A percentile compares a stretch with the other conserved stretches of the same genome.
phyloP scores from a whole-genome alignment of 2,113 vertebrate genomes.

The Vireo altiloquus region DNA sequence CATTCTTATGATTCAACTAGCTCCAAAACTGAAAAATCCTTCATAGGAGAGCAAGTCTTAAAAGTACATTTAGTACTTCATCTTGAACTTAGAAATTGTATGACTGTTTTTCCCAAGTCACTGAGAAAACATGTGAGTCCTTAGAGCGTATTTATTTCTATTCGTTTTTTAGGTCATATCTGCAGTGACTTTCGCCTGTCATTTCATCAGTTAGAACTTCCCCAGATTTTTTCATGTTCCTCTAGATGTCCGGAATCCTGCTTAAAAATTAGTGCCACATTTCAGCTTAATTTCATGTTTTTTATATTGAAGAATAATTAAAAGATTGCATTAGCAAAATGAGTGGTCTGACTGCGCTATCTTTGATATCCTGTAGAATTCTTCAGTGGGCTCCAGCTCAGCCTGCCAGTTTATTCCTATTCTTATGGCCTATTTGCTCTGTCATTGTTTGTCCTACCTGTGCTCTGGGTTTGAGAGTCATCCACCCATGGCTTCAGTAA shows the following conservation, averaged over 20 bases:
- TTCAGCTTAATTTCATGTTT: neutral
- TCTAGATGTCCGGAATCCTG: neutral
- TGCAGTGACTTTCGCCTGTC: neutral
- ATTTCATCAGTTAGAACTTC: neutral
- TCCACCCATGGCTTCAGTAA: neutral
- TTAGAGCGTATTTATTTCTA: neutral
- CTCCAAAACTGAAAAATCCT: neutral
- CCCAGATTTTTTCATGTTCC: neutral
- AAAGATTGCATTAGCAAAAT: neutral
- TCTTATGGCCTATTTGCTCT: neutral
- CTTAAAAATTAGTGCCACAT: neutral
- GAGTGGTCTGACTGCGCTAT: neutral
- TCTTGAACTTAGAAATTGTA: neutral
- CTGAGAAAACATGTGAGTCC: neutral
- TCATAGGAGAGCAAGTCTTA: neutral
- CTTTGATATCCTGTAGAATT: neutral
- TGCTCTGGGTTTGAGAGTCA: fast-evolving
- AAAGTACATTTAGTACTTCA: neutral
- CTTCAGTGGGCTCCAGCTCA: neutral
- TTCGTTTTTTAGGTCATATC: neutral
- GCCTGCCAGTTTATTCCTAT: neutral
- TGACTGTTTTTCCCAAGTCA: neutral
- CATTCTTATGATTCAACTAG: neutral
- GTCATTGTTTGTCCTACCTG: neutral
- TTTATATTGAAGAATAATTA: neutral